These are phyloP conservation scores for Mola mola DNA, from an alignment of 2,113 vertebrate species.

Conservation along the genomic window DNA sequence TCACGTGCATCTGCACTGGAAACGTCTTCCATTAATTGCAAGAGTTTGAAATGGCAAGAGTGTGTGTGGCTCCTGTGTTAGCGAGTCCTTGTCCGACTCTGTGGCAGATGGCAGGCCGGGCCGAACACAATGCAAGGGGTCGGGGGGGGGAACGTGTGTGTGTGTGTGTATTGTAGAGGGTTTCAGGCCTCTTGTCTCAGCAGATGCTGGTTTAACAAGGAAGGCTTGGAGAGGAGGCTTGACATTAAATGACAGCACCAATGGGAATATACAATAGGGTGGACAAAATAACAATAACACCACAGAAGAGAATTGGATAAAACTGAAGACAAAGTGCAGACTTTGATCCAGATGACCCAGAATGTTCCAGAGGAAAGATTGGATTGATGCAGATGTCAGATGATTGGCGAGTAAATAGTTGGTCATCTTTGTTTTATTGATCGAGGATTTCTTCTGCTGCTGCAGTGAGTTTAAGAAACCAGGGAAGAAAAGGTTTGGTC, in stretches of 20 bases:
- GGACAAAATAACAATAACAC: slow-evolving; percentile 42
- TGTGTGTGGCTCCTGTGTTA: slow-evolving; percentile 35
- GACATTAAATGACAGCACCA: slow-evolving; percentile 50
- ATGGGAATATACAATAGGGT: slow-evolving; percentile 35
- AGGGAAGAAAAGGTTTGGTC: background rate
- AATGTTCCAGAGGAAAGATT: background rate
- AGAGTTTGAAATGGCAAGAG: slow-evolving; percentile 20
- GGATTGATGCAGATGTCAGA: too few relatives aligned
- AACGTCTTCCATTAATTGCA: slow-evolving; percentile 33
- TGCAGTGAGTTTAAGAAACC: background rate
- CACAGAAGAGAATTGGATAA: background rate
- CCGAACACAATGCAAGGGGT: slow-evolving; percentile 45
- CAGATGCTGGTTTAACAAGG: slow-evolving; percentile 79
- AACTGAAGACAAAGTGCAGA: background rate
- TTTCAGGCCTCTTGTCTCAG: slow-evolving; percentile 65
- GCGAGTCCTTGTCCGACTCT: slow-evolving; percentile 66
- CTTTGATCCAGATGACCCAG: background rate
- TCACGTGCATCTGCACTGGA: slow-evolving; percentile 38
- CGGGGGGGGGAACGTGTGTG: slow-evolving; percentile 8
- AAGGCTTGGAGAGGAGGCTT: slow-evolving; percentile 45
- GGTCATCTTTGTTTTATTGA: background rate
- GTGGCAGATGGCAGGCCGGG: slow-evolving; percentile 81
- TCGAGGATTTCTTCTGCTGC: background rate
- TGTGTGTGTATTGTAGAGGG: slow-evolving; percentile 24
- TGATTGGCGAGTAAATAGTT: too few relatives aligned